Conservation (phyloP, 2,113 vertebrate species). For the Triplophysa rosa region DNA sequence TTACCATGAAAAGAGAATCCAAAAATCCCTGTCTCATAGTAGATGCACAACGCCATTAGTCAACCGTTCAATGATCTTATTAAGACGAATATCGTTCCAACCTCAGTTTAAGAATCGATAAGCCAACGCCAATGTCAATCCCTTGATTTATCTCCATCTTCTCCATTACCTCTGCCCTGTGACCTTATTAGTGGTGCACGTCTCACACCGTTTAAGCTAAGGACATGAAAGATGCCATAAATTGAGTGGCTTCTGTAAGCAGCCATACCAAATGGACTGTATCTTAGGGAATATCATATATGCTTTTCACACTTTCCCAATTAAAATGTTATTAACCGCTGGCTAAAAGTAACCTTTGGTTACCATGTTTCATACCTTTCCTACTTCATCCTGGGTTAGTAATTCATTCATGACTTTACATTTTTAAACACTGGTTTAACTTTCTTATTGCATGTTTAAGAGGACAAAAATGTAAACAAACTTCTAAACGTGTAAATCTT, state of each 20-base stretch:
- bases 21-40: background rate
- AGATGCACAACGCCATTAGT: background rate
- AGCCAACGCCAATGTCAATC: conserved; percentile 17
- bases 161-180: conserved; percentile 7
- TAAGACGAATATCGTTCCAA: conserved; percentile 16
- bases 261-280: background rate
- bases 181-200: conserved; percentile 26
- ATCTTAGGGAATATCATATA: too few species aligned
- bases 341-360: too few species aligned
- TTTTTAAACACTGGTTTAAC: too few species aligned
- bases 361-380: too few species aligned
- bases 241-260: background rate
- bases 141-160: conserved; percentile 29
- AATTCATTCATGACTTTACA: too few species aligned
- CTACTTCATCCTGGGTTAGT: too few species aligned
- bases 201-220: too few species aligned
- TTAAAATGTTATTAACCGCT: too few species aligned
- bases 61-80: conserved; percentile 12
- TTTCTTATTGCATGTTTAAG: too few species aligned
- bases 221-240: background rate
- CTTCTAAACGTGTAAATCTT: too few species aligned
- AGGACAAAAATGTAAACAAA: too few species aligned
- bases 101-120: conserved; percentile 31
- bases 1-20: background rate
- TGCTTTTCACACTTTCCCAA: too few species aligned